A percentile compares a stretch with the other conserved stretches of the same genome.
Evolutionary conservation across 2,888 invertebrate species (phyloP).

Genomic region (Erpobdella octoculata): DNA sequence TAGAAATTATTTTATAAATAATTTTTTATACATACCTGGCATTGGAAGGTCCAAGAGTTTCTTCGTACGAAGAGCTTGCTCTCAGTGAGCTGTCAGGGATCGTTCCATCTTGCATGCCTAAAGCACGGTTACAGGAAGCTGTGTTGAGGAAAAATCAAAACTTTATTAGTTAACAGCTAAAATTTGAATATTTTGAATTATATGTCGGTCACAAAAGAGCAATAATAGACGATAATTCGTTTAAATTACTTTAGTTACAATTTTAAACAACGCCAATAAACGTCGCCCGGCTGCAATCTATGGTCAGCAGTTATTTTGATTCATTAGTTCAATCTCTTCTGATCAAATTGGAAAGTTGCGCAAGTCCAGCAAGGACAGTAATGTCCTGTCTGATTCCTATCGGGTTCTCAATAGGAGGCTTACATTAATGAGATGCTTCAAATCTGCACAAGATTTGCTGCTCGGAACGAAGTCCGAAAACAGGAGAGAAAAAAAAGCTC

Average conservation of each 20-base stretch:
- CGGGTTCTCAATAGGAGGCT: not conserved
- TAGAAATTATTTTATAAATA: too few species aligned
- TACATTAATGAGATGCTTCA: too few species aligned
- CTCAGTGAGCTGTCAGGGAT: conserved; percentile 73
- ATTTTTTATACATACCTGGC: conserved; percentile 71
- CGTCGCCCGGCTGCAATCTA: too few species aligned
- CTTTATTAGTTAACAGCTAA: too few species aligned
- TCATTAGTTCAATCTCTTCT: conserved; percentile 4
- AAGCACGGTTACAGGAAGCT: conserved; percentile 72
- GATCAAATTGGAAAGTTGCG: not conserved
- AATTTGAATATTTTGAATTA: too few species aligned
- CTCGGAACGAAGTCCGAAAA: not conserved
- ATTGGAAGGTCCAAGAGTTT: conserved; percentile 75
- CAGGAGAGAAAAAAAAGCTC: not conserved
- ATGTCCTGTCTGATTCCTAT: not conserved
- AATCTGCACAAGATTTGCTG: too few species aligned
- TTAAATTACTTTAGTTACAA: too few species aligned
- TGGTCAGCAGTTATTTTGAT: too few species aligned
- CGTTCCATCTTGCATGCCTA: conserved; percentile 76
- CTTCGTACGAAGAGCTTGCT: conserved; percentile 75
- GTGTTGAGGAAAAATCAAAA: conserved; percentile 42
- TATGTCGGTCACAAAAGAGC: too few species aligned
- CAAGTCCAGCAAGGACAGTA: not conserved
- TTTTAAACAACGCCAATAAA: too few species aligned
- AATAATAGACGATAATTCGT: too few species aligned